phyloP scores from a whole-genome alignment of 2,113 vertebrate genomes.

The Machaerirhynchus nigripectus region DNA sequence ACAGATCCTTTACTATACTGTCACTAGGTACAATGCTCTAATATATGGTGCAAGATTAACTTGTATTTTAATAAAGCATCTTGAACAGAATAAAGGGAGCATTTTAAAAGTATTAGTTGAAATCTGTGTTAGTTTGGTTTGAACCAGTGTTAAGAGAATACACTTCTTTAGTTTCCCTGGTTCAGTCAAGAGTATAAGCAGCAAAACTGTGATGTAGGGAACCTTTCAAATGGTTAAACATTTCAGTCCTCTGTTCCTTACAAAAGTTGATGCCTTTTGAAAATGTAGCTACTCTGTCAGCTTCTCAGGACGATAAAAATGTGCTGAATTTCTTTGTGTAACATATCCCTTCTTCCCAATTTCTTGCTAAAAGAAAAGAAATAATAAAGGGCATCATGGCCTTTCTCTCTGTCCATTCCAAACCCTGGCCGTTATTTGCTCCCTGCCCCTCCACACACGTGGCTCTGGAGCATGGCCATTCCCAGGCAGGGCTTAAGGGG shows the following conservation, averaged over 20 bases:
- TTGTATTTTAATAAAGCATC: slow-evolving; percentile 22
- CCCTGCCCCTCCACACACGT: fast-evolving
- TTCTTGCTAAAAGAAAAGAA: not conserved
- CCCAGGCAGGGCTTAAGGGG: not conserved
- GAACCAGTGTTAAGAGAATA: not conserved
- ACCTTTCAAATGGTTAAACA: slow-evolving; percentile 5
- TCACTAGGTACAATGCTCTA: slow-evolving; percentile 16
- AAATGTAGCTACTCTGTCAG: not conserved
- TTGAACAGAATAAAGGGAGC: slow-evolving; percentile 10
- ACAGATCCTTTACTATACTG: slow-evolving; percentile 42
- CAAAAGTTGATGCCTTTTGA: slow-evolving; percentile 12
- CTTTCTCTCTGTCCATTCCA: not conserved
- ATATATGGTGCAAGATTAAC: slow-evolving; percentile 13
- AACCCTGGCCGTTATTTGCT: not conserved
- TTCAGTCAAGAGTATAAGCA: not conserved
- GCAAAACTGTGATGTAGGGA: not conserved
- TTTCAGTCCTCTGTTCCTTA: not conserved
- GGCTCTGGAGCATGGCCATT: not conserved
- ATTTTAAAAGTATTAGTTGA: slow-evolving; percentile 18
- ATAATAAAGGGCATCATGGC: too few relatives aligned
- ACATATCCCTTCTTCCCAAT: not conserved
- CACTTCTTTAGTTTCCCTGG: not conserved
- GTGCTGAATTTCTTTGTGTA: not conserved
- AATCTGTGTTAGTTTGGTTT: not conserved
- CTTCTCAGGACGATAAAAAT: not conserved